phyloP scores from a whole-genome alignment of 2,113 vertebrate species.

The Mus spicilegus region DNA sequence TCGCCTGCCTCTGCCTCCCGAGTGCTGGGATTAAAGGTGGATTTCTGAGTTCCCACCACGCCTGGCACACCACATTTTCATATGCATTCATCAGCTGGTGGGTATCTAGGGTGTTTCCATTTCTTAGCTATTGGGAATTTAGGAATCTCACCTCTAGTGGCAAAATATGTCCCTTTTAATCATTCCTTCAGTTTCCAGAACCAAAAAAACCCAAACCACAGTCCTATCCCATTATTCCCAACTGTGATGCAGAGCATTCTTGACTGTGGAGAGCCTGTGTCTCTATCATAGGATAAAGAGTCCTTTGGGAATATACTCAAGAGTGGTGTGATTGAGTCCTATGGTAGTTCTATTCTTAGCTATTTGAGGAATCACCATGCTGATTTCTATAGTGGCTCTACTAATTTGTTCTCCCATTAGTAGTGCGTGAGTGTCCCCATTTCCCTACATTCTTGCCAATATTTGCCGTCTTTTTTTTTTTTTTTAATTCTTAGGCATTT shows the following conservation, averaged over 20 bases:
- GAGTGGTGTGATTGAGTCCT: not conserved
- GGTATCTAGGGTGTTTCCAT: not conserved
- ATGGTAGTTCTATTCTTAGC: not conserved
- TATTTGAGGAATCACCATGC: not conserved
- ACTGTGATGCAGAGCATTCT: not conserved
- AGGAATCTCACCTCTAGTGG: slow-evolving; percentile 79
- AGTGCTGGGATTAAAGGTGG: no score
- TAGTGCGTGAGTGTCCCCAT: not conserved
- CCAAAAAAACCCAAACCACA: slow-evolving; percentile 58
- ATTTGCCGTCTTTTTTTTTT: not conserved
- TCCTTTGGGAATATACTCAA: not conserved
- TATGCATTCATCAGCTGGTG: not conserved
- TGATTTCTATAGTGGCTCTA: not conserved
- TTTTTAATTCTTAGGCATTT: not conserved
- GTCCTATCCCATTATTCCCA: slow-evolving; percentile 8
- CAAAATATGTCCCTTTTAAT: slow-evolving; percentile 77
- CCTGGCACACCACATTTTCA: not conserved
- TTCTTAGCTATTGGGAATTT: not conserved
- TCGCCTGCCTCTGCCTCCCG: no score
- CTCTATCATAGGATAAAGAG: not conserved
- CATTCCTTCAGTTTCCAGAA: slow-evolving; percentile 60
- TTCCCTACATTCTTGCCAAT: not conserved
- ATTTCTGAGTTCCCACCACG: no score
- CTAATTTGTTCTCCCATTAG: not conserved
- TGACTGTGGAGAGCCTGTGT: not conserved